Conservation (phyloP, 92 coral and sea anemone genomes). For the Zoanthus sociatus region DNA sequence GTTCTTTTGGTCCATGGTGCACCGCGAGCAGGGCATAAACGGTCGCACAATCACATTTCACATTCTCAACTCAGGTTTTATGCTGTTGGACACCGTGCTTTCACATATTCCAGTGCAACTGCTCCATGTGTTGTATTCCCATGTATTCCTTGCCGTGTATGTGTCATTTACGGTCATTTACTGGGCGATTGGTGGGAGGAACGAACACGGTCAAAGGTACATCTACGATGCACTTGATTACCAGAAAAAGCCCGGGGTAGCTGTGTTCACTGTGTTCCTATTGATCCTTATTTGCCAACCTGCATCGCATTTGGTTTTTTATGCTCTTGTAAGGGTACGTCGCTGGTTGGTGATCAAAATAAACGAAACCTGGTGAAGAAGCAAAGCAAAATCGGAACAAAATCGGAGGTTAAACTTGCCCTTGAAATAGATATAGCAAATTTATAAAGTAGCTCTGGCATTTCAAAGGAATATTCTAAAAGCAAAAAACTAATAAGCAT, state of each 20-base stretch:
- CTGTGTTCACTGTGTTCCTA: slow-evolving; percentile 70
- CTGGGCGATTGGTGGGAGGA: slow-evolving; percentile 88
- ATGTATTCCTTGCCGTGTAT: slow-evolving; percentile 72
- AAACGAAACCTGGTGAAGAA: slow-evolving; percentile 37
- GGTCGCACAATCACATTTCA: slow-evolving; percentile 70
- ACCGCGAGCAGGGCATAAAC: slow-evolving; percentile 53
- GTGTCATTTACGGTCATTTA: slow-evolving; percentile 87
- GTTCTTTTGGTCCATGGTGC: slow-evolving; percentile 74
- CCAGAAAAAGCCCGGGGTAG: slow-evolving; percentile 66
- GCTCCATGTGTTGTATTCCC: slow-evolving; percentile 84
- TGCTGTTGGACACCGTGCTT: slow-evolving; percentile 76
- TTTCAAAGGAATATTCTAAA: too few species aligned
- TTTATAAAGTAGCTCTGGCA: too few species aligned
- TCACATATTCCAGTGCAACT: slow-evolving; percentile 86
- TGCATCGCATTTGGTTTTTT: slow-evolving; percentile 65
- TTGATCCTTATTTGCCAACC: slow-evolving; percentile 64
- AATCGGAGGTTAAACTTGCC: too few species aligned
- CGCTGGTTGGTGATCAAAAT: slow-evolving; percentile 73
- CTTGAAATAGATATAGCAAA: too few species aligned
- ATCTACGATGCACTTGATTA: slow-evolving; percentile 81
- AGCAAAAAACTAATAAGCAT: too few species aligned
- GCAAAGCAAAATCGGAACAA: neutral
- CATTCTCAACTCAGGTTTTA: slow-evolving; percentile 75
- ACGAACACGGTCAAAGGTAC: slow-evolving; percentile 62
- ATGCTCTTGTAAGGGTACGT: slow-evolving; percentile 67